These are phyloP conservation scores for Castor canadensis DNA, from an alignment of 2,113 vertebrate genomes.

Conservation along the genomic window DNA sequence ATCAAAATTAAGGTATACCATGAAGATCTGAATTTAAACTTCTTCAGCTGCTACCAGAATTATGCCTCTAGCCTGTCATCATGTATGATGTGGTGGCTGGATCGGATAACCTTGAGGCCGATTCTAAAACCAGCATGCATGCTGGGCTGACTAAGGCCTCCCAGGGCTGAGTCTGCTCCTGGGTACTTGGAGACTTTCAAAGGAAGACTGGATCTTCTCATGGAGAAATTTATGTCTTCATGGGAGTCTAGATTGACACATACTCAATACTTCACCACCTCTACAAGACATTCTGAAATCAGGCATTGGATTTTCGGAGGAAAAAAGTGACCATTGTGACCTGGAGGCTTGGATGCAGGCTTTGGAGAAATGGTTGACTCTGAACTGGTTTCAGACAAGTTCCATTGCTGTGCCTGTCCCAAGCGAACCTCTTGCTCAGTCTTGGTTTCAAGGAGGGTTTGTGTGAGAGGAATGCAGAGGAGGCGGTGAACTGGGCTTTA, in stretches of 20 bases:
- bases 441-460: neutral
- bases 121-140: neutral
- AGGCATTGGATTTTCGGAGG: neutral
- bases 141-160: neutral
- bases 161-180: neutral
- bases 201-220: neutral
- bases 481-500: too few relatives aligned
- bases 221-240: neutral
- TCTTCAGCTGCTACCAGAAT: neutral
- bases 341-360: neutral
- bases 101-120: neutral
- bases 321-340: neutral
- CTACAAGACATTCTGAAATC: too few relatives aligned
- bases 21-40: neutral
- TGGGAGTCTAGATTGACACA: too few relatives aligned
- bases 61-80: neutral
- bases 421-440: neutral
- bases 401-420: rapidly evolving
- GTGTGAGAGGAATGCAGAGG: neutral
- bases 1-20: neutral
- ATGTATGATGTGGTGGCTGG: neutral
- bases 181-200: too few relatives aligned
- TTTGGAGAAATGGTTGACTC: neutral
- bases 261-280: too few relatives aligned
- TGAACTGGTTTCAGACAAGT: neutral